Percentiles rank a stretch among this genome's conserved stretches.
Conservation (phyloP, 2,888 invertebrate species). For the Shargacucullia verbasci region DNA sequence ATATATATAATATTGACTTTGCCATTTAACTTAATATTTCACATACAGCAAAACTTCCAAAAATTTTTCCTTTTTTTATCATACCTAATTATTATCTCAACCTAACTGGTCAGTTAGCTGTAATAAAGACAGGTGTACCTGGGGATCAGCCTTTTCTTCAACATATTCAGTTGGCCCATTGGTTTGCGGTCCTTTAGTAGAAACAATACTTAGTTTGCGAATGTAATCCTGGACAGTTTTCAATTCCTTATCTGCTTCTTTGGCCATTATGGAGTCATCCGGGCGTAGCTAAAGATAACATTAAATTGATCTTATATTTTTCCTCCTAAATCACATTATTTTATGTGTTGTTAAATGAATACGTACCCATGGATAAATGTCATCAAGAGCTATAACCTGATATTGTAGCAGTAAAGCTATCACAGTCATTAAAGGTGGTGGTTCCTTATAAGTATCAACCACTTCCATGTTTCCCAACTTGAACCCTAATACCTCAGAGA, state of each 20-base stretch:
- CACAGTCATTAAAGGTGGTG: constrained; percentile 95
- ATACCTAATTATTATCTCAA: too few species aligned
- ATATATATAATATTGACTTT: too few species aligned
- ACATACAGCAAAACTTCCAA: too few species aligned
- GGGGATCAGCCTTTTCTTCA: constrained; percentile 92
- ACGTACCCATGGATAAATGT: constrained; percentile 97
- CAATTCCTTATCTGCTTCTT: constrained; percentile 94
- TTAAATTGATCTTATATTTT: not conserved
- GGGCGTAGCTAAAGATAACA: constrained; percentile 91
- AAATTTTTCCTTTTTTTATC: too few species aligned
- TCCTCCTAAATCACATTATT: too few species aligned
- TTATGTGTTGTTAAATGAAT: not conserved
- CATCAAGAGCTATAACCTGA: constrained; percentile 94
- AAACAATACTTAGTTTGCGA: constrained; percentile 94
- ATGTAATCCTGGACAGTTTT: constrained; percentile 96
- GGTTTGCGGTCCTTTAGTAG: constrained; percentile 94
- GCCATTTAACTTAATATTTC: too few species aligned
- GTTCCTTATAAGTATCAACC: constrained; percentile 90
- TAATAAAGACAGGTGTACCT: constrained; percentile 82
- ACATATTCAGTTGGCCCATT: constrained; percentile 90
- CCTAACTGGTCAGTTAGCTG: too few species aligned
- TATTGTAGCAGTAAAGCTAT: constrained; percentile 97
- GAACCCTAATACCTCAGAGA: constrained; percentile 98
- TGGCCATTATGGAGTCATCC: constrained; percentile 94
- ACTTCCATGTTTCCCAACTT: constrained; percentile 93